phyloP scores from a whole-genome alignment of 2,113 vertebrate genomes.

The Engystomops pustulosus region DNA sequence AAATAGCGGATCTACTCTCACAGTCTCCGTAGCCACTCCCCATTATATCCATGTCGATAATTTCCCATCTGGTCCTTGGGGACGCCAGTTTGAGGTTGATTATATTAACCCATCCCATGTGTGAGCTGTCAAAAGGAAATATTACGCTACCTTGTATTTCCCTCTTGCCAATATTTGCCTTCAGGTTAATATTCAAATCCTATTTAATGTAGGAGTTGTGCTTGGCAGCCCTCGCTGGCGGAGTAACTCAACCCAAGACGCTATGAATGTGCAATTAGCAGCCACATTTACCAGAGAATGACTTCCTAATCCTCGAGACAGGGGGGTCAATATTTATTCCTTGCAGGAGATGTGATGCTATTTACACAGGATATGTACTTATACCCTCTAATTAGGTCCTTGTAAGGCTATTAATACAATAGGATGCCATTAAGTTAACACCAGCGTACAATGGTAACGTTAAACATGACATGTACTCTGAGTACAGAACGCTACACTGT shows the following conservation, averaged over 20 bases:
- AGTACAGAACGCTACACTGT: not conserved
- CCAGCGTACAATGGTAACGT: constrained; percentile 1
- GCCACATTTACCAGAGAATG: constrained; percentile 53
- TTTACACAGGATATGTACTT: constrained; percentile 59
- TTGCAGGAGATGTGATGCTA: constrained; percentile 55
- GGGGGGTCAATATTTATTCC: constrained; percentile 59
- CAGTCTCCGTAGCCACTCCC: not conserved
- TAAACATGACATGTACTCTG: constrained; percentile 20
- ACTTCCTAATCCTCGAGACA: constrained; percentile 49
- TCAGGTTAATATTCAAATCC: constrained; percentile 59
- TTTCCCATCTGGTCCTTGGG: not conserved
- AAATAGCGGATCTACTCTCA: no score
- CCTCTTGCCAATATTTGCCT: constrained; percentile 57
- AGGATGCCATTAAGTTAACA: constrained; percentile 47
- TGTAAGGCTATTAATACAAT: constrained; percentile 57
- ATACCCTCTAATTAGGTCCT: constrained; percentile 57
- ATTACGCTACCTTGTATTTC: constrained; percentile 54
- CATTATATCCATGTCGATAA: not conserved
- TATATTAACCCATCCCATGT: constrained; percentile 42
- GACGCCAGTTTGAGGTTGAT: constrained; percentile 32
- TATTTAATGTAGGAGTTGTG: constrained; percentile 57
- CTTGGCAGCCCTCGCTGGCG: constrained; percentile 38
- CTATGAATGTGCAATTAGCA: constrained; percentile 58
- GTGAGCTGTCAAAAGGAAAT: constrained; percentile 50
- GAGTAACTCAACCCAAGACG: constrained; percentile 52